These are phyloP conservation scores for Python bivittatus DNA, from an alignment of 2,113 vertebrate genomes.

Conservation along the genomic window DNA sequence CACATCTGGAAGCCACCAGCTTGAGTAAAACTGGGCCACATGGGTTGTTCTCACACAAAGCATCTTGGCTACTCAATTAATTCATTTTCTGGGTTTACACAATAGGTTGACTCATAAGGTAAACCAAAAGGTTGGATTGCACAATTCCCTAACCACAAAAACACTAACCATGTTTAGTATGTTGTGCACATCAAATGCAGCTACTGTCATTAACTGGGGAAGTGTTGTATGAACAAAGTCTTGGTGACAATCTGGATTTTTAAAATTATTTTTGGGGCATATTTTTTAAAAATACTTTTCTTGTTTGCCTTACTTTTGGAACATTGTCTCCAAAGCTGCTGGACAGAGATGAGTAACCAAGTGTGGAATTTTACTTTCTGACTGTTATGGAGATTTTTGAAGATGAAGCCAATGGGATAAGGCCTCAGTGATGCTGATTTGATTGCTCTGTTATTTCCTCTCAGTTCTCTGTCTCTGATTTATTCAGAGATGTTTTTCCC, in stretches of 20 bases:
- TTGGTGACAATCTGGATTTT: background rate
- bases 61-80: background rate
- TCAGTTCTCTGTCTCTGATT: background rate
- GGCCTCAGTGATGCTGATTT: constrained; percentile 29
- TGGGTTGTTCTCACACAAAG: background rate
- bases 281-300: background rate
- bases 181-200: background rate
- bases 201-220: background rate
- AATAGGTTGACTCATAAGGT: background rate
- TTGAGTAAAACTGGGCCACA: background rate
- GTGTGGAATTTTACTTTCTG: constrained; percentile 4
- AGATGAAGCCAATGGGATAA: background rate
- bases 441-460: constrained; percentile 62
- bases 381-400: background rate
- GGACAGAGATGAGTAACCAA: background rate
- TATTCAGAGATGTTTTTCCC: background rate
- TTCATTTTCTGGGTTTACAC: background rate
- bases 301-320: background rate
- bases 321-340: background rate
- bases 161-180: background rate
- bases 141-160: background rate
- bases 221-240: background rate
- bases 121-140: background rate
- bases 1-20: background rate
- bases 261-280: background rate